Evolutionary conservation across 92 coral and sea anemone genomes (phyloP), one percentile per base, ranked within the genome.

Genomic region (Zoanthus solanderi): DNA sequence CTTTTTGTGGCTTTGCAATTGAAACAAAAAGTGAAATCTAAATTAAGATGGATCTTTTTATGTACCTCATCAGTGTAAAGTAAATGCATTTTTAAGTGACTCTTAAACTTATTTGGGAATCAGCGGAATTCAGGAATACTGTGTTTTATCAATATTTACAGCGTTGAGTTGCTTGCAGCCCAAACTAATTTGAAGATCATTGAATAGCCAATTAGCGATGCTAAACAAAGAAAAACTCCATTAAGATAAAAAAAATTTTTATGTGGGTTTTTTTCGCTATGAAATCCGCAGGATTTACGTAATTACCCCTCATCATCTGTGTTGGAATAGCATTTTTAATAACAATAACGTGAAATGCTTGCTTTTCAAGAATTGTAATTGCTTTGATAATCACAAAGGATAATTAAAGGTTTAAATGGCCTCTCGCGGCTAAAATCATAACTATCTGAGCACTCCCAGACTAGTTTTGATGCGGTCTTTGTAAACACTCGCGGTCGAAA

Each of bases 281-380:
- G 56, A 74, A 74, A 74, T 46, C 78, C 78, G 45, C 78, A 74
- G 78, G 78, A 74, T 75, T 75, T 75, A 23, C 61, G 61, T 46
- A 75, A 47, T n/a, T 10, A 3, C 15, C 14, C 16, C 18, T 7
- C 60, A 48, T 17, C 37, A 23, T 75, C 30, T 18, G 60, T 18
- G 61, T 7, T 11, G 8, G 37, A 53, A 12, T 2, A 48, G 37
- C 30, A 63, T 9, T 16, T 57, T 75, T 10, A 28, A 47, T 74
- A 11, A 46, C 16, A 74, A 72, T 72, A 72, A 46, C 15, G 57
- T 74, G 47, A n/a, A 75, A 75, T 29, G 47, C 31, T 46, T 15
- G 28, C 13, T 30, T 74, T 47, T 75, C n/a, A 48, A 47, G 61
- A 53, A 54, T 53, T 75, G 13, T 23, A 75, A 9, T 46, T 18